Percentiles rank a stretch among this genome's conserved stretches.
These are phyloP conservation scores for Ornithorhynchus anatinus DNA, from an alignment of 2,113 vertebrate genomes.

Conservation along the genomic window DNA sequence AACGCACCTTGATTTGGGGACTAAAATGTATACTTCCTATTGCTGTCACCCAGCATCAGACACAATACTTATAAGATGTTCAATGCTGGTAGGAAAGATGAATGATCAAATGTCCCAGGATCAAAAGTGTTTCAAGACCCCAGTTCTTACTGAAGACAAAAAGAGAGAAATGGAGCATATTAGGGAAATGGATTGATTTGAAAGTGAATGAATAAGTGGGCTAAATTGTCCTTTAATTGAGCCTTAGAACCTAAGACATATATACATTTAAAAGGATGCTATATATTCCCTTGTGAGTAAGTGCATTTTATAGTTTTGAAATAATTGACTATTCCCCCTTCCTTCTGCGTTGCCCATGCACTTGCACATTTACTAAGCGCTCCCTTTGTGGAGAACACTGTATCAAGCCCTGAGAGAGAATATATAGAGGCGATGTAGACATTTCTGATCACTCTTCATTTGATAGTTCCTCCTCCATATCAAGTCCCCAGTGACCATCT, in stretches of 20 bases:
- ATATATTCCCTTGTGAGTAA: too few relatives aligned
- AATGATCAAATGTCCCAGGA: not conserved
- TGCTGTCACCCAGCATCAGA: not conserved
- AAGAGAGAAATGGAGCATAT: not conserved
- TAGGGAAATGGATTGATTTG: not conserved
- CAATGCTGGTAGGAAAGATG: not conserved
- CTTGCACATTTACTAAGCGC: too few relatives aligned
- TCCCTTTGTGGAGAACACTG: too few relatives aligned
- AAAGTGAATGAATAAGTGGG: not conserved
- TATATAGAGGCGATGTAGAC: too few relatives aligned
- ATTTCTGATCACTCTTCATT: too few relatives aligned
- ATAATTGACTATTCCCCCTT: too few relatives aligned
- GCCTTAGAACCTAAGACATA: not conserved
- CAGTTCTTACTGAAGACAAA: not conserved
- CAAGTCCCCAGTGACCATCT: too few relatives aligned
- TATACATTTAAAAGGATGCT: too few relatives aligned
- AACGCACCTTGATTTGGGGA: slow-evolving; percentile 20
- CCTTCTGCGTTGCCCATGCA: too few relatives aligned
- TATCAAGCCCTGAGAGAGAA: too few relatives aligned
- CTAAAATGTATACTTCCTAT: not conserved
- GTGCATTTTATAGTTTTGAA: too few relatives aligned
- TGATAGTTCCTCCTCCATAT: too few relatives aligned
- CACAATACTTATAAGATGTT: not conserved
- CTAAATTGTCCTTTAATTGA: not conserved
- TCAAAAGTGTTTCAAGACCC: not conserved